These are phyloP conservation scores for Hymenochirus boettgeri DNA, from an alignment of 2,113 vertebrate genomes.

Conservation along the genomic window DNA sequence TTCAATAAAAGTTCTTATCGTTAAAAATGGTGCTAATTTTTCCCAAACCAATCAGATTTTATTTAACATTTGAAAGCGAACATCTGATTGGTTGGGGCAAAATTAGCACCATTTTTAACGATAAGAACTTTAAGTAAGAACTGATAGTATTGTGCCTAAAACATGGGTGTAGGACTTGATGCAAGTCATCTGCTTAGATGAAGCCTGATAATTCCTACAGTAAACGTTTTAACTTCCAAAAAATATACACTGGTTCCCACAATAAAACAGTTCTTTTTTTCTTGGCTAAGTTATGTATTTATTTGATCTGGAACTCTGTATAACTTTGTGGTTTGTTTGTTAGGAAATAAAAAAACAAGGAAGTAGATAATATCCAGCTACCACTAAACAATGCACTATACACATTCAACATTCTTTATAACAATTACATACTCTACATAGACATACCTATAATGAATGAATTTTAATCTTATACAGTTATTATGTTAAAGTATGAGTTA, in stretches of 20 bases:
- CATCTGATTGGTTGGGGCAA: too few species aligned
- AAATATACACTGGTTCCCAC: constrained; percentile 38
- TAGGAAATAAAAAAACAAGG: constrained; percentile 28
- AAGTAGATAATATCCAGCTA: constrained; percentile 18
- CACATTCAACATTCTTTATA: background rate
- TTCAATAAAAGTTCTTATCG: too few species aligned
- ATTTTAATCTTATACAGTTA: background rate
- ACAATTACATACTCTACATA: background rate
- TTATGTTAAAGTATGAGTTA: too few species aligned
- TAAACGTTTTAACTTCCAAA: constrained; percentile 28
- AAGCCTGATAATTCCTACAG: constrained; percentile 26
- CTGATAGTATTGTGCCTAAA: too few species aligned
- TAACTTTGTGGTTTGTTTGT: constrained; percentile 37
- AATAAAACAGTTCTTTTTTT: constrained; percentile 21
- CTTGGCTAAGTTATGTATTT: constrained; percentile 38
- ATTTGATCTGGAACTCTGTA: constrained; percentile 33
- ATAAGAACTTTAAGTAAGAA: too few species aligned
- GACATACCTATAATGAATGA: background rate
- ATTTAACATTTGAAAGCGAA: too few species aligned
- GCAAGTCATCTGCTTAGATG: constrained; percentile 35
- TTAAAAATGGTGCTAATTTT: too few species aligned
- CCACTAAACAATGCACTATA: constrained; percentile 8
- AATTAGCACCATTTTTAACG: too few species aligned
- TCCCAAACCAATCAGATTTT: too few species aligned
- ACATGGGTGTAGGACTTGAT: constrained; percentile 26